A percentile compares a stretch with the other conserved stretches of the same genome.
Conservation (phyloP, 2,888 invertebrate genomes). For the Dasypolia templi region DNA sequence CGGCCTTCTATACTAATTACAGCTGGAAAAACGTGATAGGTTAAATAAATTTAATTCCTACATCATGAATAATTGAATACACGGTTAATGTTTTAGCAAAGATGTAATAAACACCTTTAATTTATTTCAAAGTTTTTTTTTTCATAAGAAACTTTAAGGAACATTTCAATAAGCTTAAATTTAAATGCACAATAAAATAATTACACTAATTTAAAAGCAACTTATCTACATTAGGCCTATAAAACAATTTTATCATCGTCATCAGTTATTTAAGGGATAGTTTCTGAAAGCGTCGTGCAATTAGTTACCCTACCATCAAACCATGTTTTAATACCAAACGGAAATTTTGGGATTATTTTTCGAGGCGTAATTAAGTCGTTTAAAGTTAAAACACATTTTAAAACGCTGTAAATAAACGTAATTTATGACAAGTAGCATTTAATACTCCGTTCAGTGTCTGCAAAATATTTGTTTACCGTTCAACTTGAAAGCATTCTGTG, state of each 20-base stretch:
- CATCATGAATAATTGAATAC: slow-evolving; percentile 14
- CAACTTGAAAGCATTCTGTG: slow-evolving; percentile 69
- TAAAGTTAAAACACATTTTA: slow-evolving; percentile 74
- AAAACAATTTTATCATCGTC: slow-evolving; percentile 57
- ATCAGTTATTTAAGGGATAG: slow-evolving; percentile 62
- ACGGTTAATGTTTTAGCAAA: not conserved
- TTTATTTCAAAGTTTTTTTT: not conserved
- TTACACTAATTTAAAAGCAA: slow-evolving; percentile 52
- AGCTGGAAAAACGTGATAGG: not conserved
- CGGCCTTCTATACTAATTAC: slow-evolving; percentile 26
- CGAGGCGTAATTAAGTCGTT: slow-evolving; percentile 77
- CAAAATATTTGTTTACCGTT: slow-evolving; percentile 65
- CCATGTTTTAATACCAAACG: slow-evolving; percentile 71
- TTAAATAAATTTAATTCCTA: not conserved
- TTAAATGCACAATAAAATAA: slow-evolving; percentile 29
- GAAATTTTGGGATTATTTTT: slow-evolving; percentile 76
- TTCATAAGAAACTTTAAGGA: not conserved
- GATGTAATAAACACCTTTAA: not conserved
- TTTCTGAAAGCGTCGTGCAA: slow-evolving; percentile 58
- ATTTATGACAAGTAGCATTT: slow-evolving; percentile 69
- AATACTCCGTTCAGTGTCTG: slow-evolving; percentile 50
- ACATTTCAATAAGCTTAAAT: slow-evolving; percentile 44
- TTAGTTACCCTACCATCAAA: slow-evolving; percentile 64
- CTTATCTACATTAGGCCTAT: slow-evolving; percentile 53
- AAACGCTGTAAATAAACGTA: slow-evolving; percentile 72